These are phyloP conservation scores for Apis florea DNA, from an alignment of 1,140 invertebrate species.

Conservation along the genomic window DNA sequence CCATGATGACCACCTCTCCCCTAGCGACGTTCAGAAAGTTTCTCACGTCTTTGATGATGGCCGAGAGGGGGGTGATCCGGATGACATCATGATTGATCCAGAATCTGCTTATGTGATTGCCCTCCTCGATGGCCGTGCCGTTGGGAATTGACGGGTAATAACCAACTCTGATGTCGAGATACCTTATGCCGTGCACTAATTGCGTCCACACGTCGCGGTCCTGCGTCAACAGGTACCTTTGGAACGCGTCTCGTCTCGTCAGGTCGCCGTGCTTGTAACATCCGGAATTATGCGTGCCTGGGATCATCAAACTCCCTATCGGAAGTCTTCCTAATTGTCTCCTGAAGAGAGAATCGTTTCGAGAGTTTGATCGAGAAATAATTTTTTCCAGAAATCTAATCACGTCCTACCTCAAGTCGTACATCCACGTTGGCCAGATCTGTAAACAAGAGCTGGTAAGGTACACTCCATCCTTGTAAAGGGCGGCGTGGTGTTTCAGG, in stretches of 20 bases:
- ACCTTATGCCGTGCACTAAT: constrained; percentile 89
- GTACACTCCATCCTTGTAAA: constrained; percentile 78
- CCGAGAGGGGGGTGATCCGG: constrained; percentile 83
- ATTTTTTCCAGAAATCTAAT: no score
- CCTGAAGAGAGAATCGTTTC: constrained; percentile 61
- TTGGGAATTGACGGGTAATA: constrained; percentile 77
- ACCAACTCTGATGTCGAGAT: constrained; percentile 88
- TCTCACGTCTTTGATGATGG: constrained; percentile 83
- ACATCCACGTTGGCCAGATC: constrained; percentile 86
- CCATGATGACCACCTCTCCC: constrained; percentile 86
- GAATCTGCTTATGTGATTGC: constrained; percentile 81
- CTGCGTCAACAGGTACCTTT: constrained; percentile 84
- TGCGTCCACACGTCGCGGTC: constrained; percentile 90
- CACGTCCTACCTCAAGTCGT: constrained; percentile 83
- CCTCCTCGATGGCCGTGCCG: constrained; percentile 61
- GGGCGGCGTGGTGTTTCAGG: constrained; percentile 81
- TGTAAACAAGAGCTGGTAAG: constrained; percentile 82
- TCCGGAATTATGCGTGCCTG: constrained; percentile 87
- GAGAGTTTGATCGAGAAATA: no score
- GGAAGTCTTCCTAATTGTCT: constrained; percentile 80
- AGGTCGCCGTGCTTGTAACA: constrained; percentile 80
- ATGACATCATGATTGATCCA: constrained; percentile 88
- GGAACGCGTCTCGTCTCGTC: constrained; percentile 74
- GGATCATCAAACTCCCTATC: constrained; percentile 83
- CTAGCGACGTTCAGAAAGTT: constrained; percentile 83